A percentile compares a stretch with the other conserved stretches of the same genome.
phyloP scores from a whole-genome alignment of 2,888 invertebrate genomes.

The Entomobrya proxima region DNA sequence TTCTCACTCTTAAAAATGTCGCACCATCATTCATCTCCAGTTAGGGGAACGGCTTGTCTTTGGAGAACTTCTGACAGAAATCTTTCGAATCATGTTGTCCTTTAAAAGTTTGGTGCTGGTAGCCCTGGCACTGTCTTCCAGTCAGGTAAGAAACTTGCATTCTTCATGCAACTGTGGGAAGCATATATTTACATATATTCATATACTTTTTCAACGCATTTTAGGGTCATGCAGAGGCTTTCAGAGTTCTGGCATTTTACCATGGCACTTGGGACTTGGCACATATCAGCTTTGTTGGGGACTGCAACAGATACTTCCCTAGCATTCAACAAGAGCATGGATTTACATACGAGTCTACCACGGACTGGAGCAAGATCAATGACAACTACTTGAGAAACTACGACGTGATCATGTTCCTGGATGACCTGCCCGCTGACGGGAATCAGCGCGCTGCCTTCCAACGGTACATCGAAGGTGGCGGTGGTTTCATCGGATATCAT shows the following conservation, averaged over 20 bases:
- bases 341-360: conserved; percentile 69
- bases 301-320: conserved; percentile 68
- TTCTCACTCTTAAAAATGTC: too few relatives aligned
- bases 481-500: conserved; percentile 70
- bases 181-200: too few relatives aligned
- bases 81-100: neutral
- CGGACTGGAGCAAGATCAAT: conserved; percentile 70
- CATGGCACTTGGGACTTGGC: conserved; percentile 70
- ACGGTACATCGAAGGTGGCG: conserved; percentile 63
- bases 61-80: neutral
- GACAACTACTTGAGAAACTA: conserved; percentile 64
- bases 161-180: neutral
- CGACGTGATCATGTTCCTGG: conserved; percentile 70
- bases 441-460: conserved; percentile 68
- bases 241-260: conserved; percentile 69
- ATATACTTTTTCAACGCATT: neutral
- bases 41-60: too few relatives aligned
- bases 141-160: conserved; percentile 15
- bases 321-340: conserved; percentile 55
- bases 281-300: conserved; percentile 71
- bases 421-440: conserved; percentile 54
- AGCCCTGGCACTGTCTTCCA: conserved; percentile 17
- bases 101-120: neutral
- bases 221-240: conserved; percentile 35
- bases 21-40: too few relatives aligned